A percentile compares a stretch with the other conserved stretches of the same genome.
Evolutionary conservation across 2,113 vertebrate genomes (phyloP).

Genomic region (Misgurnus mizolepis): DNA sequence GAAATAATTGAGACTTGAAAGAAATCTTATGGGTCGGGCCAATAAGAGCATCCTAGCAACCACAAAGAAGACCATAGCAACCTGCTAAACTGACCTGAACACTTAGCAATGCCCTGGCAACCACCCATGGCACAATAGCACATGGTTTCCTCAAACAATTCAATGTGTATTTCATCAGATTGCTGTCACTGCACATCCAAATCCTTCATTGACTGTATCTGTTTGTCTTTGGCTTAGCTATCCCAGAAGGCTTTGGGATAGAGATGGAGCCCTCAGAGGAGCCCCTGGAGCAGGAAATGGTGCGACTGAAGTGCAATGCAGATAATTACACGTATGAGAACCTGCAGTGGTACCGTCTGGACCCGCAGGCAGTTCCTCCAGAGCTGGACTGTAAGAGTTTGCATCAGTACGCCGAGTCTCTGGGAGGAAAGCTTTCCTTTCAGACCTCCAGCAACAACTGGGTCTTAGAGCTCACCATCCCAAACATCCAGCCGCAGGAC

Average conservation of each 20-base stretch:
- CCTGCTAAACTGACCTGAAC: too few relatives aligned
- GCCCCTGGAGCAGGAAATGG: slow-evolving; percentile 86
- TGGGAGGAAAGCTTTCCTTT: slow-evolving; percentile 78
- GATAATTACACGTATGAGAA: slow-evolving; percentile 95
- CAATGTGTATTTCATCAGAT: not conserved
- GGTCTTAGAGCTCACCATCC: slow-evolving; percentile 82
- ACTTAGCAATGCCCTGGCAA: too few relatives aligned
- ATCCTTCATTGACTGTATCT: not conserved
- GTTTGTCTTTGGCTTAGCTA: slow-evolving; percentile 71
- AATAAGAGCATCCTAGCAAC: too few relatives aligned
- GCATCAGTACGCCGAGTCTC: slow-evolving; percentile 81
- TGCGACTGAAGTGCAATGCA: slow-evolving; percentile 87
- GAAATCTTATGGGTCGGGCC: too few relatives aligned
- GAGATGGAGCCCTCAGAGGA: slow-evolving; percentile 85
- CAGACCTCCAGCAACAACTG: slow-evolving; percentile 77
- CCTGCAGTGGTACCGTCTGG: slow-evolving; percentile 91
- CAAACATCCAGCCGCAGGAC: slow-evolving; percentile 79
- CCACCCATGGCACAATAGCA: too few relatives aligned
- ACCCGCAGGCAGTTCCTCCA: slow-evolving; percentile 82
- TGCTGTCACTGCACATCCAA: slow-evolving; percentile 2
- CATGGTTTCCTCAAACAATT: too few relatives aligned
- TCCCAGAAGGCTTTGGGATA: slow-evolving; percentile 93
- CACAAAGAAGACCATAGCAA: too few relatives aligned
- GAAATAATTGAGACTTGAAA: too few relatives aligned
- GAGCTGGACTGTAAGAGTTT: slow-evolving; percentile 90